Evolutionary conservation across 2,113 vertebrate species (phyloP).

Genomic region (Zosterops lateralis): DNA sequence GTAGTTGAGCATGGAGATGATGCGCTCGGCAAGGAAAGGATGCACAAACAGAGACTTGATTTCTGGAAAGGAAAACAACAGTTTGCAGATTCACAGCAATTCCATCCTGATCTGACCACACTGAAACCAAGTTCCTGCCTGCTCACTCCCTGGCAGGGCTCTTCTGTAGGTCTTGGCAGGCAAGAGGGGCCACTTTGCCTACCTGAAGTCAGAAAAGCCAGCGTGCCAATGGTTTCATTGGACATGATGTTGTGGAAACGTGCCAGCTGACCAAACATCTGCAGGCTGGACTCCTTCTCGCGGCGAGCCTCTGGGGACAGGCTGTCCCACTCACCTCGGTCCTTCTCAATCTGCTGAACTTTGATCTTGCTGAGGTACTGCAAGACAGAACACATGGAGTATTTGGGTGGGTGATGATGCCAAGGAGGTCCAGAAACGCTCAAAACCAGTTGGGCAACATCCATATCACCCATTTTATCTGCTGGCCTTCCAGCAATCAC

Average conservation of each 20-base stretch:
- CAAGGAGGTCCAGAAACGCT: background rate
- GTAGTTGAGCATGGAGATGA: conserved; percentile 99
- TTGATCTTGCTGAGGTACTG: conserved; percentile 99
- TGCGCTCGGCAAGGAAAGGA: conserved; percentile 94
- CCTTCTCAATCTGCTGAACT: conserved; percentile 92
- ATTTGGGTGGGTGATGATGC: rapidly evolving
- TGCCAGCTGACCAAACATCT: conserved; percentile 96
- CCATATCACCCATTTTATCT: background rate
- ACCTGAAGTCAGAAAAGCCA: conserved; percentile 97
- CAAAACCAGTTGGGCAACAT: background rate
- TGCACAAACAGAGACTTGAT: conserved; percentile 95
- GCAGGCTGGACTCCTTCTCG: conserved; percentile 93
- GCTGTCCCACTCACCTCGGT: conserved; percentile 90
- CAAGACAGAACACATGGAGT: background rate
- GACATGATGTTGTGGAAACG: conserved; percentile 99
- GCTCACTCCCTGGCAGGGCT: background rate
- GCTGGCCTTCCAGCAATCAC: rapidly evolving
- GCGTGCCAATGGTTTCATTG: conserved; percentile 95
- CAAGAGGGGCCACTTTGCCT: background rate
- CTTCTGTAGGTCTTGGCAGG: background rate
- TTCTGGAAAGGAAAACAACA: conserved; percentile 74
- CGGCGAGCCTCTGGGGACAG: conserved; percentile 86
- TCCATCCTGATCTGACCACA: background rate
- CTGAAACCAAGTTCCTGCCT: background rate
- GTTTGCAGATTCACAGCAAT: background rate